Conservation (phyloP, 2,888 invertebrate species). For the Limnephilus lunatus region DNA sequence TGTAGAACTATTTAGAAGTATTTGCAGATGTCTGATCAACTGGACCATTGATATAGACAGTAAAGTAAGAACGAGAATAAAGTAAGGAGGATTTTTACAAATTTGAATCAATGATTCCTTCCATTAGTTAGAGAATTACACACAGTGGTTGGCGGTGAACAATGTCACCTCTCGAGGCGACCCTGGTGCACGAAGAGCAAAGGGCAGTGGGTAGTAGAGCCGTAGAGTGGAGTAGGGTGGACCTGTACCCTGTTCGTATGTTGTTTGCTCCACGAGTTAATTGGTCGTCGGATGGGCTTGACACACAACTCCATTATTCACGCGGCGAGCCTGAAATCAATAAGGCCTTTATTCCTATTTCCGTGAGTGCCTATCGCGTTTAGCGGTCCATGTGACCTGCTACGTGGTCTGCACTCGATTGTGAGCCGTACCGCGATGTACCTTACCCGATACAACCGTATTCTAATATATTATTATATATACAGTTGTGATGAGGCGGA, state of each 20-base stretch:
- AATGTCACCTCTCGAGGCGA: neutral
- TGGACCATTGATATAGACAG: no score
- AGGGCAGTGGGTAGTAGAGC: neutral
- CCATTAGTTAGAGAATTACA: no score
- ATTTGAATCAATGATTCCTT: no score
- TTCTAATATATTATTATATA: neutral
- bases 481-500: neutral
- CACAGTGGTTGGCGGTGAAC: no score
- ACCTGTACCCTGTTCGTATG: neutral
- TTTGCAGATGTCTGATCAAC: no score
- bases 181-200: neutral
- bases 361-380: constrained; percentile 21
- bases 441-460: neutral
- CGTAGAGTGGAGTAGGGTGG: neutral
- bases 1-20: no score
- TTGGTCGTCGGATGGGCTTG: constrained; percentile 65
- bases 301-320: constrained; percentile 66
- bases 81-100: no score
- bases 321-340: constrained; percentile 60
- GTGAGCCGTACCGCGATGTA: neutral
- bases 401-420: constrained; percentile 10
- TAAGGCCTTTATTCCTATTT: constrained; percentile 56
- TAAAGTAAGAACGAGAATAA: no score
- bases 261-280: constrained; percentile 62
- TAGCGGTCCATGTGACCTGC: neutral